phyloP scores from a whole-genome alignment of 2,888 invertebrate genomes.

The Leptopilina myrica region DNA sequence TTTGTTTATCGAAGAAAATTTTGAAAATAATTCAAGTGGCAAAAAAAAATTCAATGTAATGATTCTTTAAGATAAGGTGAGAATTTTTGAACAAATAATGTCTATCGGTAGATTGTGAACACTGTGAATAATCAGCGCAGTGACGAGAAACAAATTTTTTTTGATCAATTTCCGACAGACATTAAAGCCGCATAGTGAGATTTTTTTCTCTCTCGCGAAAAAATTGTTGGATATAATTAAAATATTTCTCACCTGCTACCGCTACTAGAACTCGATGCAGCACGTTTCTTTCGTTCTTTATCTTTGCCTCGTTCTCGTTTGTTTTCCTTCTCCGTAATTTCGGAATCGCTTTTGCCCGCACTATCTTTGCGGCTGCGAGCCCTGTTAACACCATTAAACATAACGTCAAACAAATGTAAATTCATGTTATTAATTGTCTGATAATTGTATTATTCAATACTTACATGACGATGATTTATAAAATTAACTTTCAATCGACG shows the following conservation, averaged over 20 bases:
- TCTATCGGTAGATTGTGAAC: neutral
- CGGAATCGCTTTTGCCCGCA: constrained; percentile 79
- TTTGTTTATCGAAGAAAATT: neutral
- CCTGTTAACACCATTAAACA: constrained; percentile 78
- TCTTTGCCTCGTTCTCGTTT: constrained; percentile 82
- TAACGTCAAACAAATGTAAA: neutral
- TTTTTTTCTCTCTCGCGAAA: neutral
- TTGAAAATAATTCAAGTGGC: neutral
- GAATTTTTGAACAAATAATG: neutral
- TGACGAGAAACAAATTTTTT: neutral
- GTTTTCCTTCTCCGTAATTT: constrained; percentile 84
- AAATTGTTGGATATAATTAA: neutral
- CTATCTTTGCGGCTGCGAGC: constrained; percentile 84
- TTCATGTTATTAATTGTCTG: neutral
- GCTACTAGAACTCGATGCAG: constrained; percentile 88
- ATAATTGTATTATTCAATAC: neutral
- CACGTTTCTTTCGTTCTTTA: constrained; percentile 82
- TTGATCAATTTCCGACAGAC: neutral
- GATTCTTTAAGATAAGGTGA: neutral
- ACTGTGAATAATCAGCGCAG: neutral
- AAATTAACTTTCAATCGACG: neutral
- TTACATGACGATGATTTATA: constrained; percentile 14
- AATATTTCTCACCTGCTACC: constrained; percentile 83
- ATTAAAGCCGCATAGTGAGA: too few relatives aligned
- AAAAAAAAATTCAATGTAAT: neutral